These are phyloP conservation scores for Metacarcinus magister DNA, from an alignment of 2,888 invertebrate species.

Conservation along the genomic window DNA sequence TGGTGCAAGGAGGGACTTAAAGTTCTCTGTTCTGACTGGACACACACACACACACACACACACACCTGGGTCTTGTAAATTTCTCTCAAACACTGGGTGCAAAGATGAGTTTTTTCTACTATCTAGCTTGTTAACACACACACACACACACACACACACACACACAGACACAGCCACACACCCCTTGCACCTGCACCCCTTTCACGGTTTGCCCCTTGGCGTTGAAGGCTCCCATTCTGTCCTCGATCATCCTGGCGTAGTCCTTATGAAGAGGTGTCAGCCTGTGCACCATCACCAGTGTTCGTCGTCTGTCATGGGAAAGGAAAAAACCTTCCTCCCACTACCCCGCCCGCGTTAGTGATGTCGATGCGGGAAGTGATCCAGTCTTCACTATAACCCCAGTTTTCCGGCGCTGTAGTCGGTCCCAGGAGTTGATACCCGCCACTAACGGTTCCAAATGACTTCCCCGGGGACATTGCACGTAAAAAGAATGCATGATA, in stretches of 20 bases:
- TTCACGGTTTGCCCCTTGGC: not conserved
- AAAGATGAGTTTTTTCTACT: slow-evolving; percentile 15
- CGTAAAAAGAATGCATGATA: not conserved
- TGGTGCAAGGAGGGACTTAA: slow-evolving; percentile 17
- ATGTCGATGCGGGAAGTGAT: slow-evolving; percentile 75
- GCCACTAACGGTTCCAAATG: not conserved
- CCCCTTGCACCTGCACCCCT: not conserved
- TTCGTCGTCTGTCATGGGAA: slow-evolving; percentile 56
- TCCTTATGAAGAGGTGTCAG: not conserved
- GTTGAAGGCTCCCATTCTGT: not conserved
- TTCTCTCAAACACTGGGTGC: not conserved
- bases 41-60: slow-evolving; percentile 32
- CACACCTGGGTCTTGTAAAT: not conserved
- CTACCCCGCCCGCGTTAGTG: slow-evolving; percentile 44
- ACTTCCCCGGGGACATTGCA: not conserved
- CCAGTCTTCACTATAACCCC: slow-evolving; percentile 23
- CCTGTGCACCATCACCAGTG: not conserved
- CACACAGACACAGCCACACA: not conserved
- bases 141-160: slow-evolving; percentile 31
- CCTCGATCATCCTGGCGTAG: not conserved
- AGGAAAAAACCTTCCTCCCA: not conserved
- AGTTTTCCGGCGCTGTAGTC: not conserved
- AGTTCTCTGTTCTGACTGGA: slow-evolving; percentile 56
- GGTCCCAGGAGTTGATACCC: not conserved
- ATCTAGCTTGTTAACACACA: not conserved